Conservation (phyloP, 2,797 vertebrate species). For the Tolypeutes matacus region DNA sequence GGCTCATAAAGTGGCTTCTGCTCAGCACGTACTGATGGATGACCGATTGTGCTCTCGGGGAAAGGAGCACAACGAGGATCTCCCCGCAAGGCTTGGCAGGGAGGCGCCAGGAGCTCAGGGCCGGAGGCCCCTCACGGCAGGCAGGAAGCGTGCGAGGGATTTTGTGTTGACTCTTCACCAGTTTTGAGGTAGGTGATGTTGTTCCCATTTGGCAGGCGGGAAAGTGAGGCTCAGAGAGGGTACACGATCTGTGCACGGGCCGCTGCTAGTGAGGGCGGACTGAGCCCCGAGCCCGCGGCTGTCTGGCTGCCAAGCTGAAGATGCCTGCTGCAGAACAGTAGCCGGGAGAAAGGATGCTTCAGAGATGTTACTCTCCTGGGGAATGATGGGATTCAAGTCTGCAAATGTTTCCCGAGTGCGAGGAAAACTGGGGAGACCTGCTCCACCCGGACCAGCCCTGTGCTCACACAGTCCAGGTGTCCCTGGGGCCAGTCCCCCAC, state of each 20-base stretch:
- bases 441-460: not conserved
- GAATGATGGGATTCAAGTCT: not conserved
- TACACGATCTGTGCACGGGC: not conserved
- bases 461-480: not conserved
- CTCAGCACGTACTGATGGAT: not conserved
- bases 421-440: not conserved
- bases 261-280: accelerated
- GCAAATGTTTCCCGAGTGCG: not conserved
- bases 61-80: not conserved
- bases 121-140: too few species aligned
- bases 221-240: not conserved
- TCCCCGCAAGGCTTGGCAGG: not conserved
- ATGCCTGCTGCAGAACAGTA: too few species aligned
- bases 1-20: not conserved
- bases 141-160: not conserved
- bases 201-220: not conserved
- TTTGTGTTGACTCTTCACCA: not conserved
- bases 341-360: not conserved
- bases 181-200: not conserved
- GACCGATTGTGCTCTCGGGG: accelerated
- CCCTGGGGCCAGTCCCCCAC: not conserved
- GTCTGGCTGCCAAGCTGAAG: not conserved
- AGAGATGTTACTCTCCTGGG: not conserved
- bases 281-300: not conserved
- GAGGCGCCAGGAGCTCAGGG: not conserved